Conservation (phyloP, 35 echinoderm and acorn worm species). For the Apostichopus japonicus region DNA sequence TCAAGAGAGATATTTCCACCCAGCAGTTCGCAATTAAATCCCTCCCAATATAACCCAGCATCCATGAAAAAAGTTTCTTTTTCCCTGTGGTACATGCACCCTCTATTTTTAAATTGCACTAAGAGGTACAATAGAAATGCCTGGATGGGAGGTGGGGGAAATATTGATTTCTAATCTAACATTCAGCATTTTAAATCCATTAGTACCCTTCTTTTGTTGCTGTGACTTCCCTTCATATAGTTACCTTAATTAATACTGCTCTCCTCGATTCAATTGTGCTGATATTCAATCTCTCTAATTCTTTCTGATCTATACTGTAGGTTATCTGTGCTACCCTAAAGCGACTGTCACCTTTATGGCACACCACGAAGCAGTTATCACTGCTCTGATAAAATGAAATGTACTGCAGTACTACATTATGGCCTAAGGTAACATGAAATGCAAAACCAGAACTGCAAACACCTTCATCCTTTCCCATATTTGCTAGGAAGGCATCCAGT, state of each 20-base stretch:
- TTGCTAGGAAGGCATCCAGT: not conserved
- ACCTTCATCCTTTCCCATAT: not conserved
- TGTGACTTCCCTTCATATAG: not conserved
- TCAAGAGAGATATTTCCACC: no score
- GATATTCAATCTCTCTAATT: not conserved
- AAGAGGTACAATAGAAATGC: no score
- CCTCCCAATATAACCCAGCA: no score
- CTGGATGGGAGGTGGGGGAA: no score
- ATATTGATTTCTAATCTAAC: not conserved
- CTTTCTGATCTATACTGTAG: not conserved
- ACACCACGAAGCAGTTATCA: not conserved
- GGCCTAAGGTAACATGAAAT: not conserved
- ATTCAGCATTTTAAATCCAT: not conserved
- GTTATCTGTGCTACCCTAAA: constrained; percentile 45
- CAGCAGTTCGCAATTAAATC: no score
- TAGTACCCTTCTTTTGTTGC: not conserved
- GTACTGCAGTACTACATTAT: not conserved
- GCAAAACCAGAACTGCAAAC: not conserved
- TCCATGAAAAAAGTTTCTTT: no score
- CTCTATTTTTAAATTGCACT: no score
- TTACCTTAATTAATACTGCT: not conserved
- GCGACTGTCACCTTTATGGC: constrained; percentile 26
- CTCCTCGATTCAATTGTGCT: not conserved
- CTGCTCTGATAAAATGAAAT: constrained; percentile 7
- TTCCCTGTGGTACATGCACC: no score